Evolutionary conservation across 35 echinoderm and acorn worm species (phyloP), one percentile per base, ranked within the genome.

Genomic region (Holothuria glaberrima): DNA sequence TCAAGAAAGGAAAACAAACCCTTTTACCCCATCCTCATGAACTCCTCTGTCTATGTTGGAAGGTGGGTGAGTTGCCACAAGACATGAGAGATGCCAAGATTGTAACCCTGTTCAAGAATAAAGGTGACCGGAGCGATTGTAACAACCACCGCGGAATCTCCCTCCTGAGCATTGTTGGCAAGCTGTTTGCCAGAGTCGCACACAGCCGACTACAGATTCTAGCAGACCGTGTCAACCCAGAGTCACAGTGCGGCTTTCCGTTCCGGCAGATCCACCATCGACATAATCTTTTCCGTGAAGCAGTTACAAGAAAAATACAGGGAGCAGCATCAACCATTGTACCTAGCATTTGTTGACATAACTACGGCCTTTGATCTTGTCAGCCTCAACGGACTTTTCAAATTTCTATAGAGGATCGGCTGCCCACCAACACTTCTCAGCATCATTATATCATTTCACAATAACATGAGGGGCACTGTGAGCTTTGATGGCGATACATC

Each of bases 51-150:
- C 36, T 41, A 7, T 41, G 36, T 7, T 41, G 36, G 36, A 41
- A 7, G 36, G 36, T 4, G 7, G 36, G 36, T 41, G 36, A 7
- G 2, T 2, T 41, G 36, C 36, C 36, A 41, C 36, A 41, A 41
- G 36, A 41, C 36, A 41, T 41, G 36, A 41, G 36, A 41, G 89
- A 94, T 72, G 71, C 89, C 25, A 86, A 50, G 32, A 94, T 94
- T 41, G 24, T 90, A 4, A 78, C 88, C 16, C 82, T 95, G 17
- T 95, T 72, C 86, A 92, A 95, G 56, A 92, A 92, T 68, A 92
- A 92, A 68, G 90, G 90, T 16, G 86, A 92, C 14, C 48, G 86
- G 28, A 73, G 75, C 44, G 90, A 89, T 16, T 95, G 90, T 41
- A 90, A 95, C 87, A 92, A 92, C 44, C 82, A 94, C n/a, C 18